These are phyloP conservation scores for Phoenicopterus ruber DNA, from an alignment of 2,113 vertebrate species.

Conservation along the genomic window DNA sequence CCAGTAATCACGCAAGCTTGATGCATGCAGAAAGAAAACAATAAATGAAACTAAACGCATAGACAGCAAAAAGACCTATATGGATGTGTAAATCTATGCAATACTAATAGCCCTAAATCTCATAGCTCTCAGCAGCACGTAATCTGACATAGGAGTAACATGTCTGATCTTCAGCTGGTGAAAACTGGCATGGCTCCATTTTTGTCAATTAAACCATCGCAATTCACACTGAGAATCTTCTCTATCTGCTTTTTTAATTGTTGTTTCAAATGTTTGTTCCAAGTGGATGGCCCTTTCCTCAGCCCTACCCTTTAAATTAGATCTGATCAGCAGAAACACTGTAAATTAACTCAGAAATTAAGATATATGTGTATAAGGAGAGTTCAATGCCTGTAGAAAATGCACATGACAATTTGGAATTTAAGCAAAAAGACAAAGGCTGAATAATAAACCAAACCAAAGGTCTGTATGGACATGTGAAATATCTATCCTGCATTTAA, in stretches of 20 bases:
- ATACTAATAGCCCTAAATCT: neutral
- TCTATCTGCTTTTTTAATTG: neutral
- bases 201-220: neutral
- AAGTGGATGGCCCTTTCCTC: neutral
- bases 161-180: neutral
- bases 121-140: neutral
- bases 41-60: neutral
- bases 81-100: neutral
- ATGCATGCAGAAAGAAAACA: neutral
- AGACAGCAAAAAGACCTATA: neutral
- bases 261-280: neutral
- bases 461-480: neutral
- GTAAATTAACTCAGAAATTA: neutral
- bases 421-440: neutral
- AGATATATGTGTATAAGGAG: neutral
- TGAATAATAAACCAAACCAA: neutral
- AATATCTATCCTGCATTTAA: neutral
- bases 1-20: neutral
- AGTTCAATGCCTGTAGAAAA: neutral
- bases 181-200: neutral
- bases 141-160: neutral
- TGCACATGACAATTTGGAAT: neutral
- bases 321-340: neutral
- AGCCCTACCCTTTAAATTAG: neutral
- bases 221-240: neutral